A percentile compares a stretch with the other conserved stretches of the same genome.
These are phyloP conservation scores for Vultur gryphus DNA, from an alignment of 2,797 vertebrate species.

Conservation along the genomic window DNA sequence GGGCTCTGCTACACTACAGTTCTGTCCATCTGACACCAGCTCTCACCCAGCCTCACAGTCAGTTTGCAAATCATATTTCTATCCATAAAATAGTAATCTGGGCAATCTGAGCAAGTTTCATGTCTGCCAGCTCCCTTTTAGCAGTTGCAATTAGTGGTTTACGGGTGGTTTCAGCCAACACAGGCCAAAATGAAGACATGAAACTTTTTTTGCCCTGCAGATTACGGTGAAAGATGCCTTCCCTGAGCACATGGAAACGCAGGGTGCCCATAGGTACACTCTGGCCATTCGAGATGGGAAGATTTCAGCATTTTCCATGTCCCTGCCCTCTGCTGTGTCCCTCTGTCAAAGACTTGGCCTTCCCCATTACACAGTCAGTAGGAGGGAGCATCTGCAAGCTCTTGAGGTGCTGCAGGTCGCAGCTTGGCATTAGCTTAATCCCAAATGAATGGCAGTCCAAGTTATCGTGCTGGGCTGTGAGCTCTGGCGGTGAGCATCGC, in stretches of 20 bases:
- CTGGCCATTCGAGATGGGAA: not conserved
- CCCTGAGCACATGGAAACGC: not conserved
- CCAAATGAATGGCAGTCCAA: not conserved
- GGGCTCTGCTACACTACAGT: not conserved
- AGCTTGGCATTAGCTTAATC: not conserved
- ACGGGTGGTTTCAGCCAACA: not conserved
- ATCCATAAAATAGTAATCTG: not conserved
- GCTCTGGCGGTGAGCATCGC: accelerated
- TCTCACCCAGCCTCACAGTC: not conserved
- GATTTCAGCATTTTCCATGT: not conserved
- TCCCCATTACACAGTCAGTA: not conserved
- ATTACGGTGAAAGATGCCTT: not conserved
- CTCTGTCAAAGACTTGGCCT: not conserved
- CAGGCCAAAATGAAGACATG: not conserved
- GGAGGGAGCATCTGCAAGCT: not conserved
- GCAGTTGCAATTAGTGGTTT: not conserved
- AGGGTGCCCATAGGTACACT: not conserved
- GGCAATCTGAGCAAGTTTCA: not conserved
- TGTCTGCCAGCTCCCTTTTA: not conserved
- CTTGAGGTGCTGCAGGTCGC: not conserved
- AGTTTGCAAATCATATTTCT: not conserved
- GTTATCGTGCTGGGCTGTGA: not conserved
- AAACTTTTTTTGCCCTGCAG: not conserved
- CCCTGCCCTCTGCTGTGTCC: not conserved
- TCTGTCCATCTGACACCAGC: not conserved